phyloP scores from a whole-genome alignment of 1,140 invertebrate genomes.

The Apis laboriosa region DNA sequence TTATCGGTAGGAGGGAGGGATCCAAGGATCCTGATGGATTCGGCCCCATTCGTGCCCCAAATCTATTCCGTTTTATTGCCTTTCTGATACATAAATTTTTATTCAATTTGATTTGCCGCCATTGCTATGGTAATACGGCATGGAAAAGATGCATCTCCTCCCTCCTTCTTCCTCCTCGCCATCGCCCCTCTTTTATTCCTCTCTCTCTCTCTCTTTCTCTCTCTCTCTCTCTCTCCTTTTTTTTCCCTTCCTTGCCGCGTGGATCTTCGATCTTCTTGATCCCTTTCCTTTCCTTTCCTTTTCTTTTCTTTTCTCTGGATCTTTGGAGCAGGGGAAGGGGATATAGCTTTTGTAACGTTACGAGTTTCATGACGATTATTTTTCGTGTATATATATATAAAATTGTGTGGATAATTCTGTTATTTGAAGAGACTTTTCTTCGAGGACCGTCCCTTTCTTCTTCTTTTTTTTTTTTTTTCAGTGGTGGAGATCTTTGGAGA shows the following conservation, averaged over 20 bases:
- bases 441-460: too few species aligned
- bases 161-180: neutral
- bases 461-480: too few species aligned
- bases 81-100: constrained; percentile 77
- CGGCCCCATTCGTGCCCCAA: constrained; percentile 67
- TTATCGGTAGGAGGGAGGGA: constrained; percentile 53
- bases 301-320: neutral
- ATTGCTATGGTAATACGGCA: constrained; percentile 73
- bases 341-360: too few species aligned
- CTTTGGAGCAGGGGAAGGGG: too few species aligned
- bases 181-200: too few species aligned
- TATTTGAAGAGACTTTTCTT: too few species aligned
- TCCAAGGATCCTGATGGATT: constrained; percentile 68
- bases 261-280: neutral
- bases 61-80: constrained; percentile 76
- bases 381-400: too few species aligned
- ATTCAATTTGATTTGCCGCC: constrained; percentile 75
- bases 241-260: neutral
- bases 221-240: neutral
- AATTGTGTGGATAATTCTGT: too few species aligned
- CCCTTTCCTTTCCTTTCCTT: neutral
- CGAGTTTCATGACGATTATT: too few species aligned
- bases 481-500: too few species aligned
- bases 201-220: neutral
- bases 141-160: constrained; percentile 35